Evolutionary conservation across 1,140 invertebrate genomes (phyloP).

Genomic region (Yoshiicerus persimilis): DNA sequence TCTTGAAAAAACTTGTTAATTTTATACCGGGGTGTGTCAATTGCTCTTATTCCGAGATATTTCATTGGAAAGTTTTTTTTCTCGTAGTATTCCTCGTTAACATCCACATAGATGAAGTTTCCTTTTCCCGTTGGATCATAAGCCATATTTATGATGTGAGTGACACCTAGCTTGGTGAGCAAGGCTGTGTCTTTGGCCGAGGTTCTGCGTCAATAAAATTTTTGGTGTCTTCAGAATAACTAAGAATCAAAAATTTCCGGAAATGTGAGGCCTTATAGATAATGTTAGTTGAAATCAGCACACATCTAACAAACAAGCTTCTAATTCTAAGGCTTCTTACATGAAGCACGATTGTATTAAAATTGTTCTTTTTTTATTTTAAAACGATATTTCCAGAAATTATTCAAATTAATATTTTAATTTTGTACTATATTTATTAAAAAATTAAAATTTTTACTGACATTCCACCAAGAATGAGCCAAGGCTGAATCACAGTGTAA

Average conservation of each 20-base stretch:
- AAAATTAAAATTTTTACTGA: neutral
- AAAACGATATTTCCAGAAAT: no score
- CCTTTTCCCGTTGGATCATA: neutral
- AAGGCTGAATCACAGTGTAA: neutral
- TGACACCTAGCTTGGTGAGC: neutral
- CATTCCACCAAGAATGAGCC: slow-evolving; percentile 17
- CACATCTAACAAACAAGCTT: no score
- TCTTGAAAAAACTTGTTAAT: neutral
- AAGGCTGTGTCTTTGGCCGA: neutral
- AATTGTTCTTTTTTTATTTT: no score
- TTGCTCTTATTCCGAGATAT: neutral
- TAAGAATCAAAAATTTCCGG: neutral
- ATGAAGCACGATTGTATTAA: no score
- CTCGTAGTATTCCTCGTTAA: neutral
- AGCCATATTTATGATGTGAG: neutral
- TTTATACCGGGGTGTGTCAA: neutral
- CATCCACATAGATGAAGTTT: neutral
- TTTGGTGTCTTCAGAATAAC: neutral
- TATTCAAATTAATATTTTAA: no score
- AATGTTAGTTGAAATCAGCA: no score
- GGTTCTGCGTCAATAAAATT: neutral
- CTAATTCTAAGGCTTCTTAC: no score
- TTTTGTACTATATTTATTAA: no score
- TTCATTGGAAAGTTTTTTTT: neutral
- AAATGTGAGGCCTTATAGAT: no score